Evolutionary conservation across 2,888 invertebrate species (phyloP), one percentile per base, ranked within the genome.

Genomic region (Arenicola marina): DNA sequence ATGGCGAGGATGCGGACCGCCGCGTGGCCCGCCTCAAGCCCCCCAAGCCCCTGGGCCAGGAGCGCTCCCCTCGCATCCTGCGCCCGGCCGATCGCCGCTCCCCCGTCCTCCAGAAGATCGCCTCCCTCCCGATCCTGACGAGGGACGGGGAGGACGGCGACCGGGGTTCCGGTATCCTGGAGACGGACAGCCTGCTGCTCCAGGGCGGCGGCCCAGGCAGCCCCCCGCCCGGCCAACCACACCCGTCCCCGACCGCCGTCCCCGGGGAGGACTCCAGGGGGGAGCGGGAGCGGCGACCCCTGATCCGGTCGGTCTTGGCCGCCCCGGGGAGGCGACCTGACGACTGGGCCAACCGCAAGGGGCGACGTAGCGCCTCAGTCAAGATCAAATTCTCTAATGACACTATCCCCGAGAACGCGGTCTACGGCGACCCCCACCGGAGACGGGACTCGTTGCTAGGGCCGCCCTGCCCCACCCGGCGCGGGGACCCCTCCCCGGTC

Each of bases 1-100:
- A 32, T n/a, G 68, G 68, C n/a, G 66, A 68, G 54, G 66, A 68
- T 34, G 43, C 33, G 4, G 56, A 46, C 7, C n/a, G 61, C 15
- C 53, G 65, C 7, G 61, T 53, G 33, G 15, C 38, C 3, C 31
- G 55, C 21, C 46, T 61, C 18, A 31, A 29, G 46, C 46, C 45
- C 15, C 45, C 55, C 26, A 24, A 29, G 18, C 31, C 32, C 45
- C 18, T 33, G 28, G n/a, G 15, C 46, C 28, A 44, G n/a, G 29
- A 31, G 15, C 38, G 24, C 28, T 51, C 48, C 18, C 43, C 44
- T 21, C 28, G 29, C 3, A 26, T 32, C 21, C 38, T 28, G 0
- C 45, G 44, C 18, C 57, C 57, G 4, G 29, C 24, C 46, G 33
- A 29, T 7, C 1, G 34, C 21, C 48, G 48, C 3, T 56, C 33